Evolutionary conservation across 2,888 invertebrate genomes (phyloP), one percentile per base, ranked within the genome.

Genomic region (Melieria picta): DNA sequence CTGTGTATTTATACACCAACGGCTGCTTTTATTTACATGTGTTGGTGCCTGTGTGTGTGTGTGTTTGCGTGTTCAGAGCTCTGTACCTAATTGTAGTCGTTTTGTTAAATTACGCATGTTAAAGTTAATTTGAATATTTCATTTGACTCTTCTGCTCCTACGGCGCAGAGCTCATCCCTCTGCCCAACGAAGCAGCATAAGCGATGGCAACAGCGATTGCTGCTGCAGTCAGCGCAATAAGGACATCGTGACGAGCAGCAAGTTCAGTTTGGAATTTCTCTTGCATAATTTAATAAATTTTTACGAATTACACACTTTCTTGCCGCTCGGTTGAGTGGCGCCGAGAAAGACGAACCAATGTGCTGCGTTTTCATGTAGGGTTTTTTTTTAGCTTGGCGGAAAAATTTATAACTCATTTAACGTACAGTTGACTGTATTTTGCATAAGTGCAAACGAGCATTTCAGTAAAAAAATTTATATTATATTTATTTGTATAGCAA

Each of bases 31-130:
- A 60, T 43, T 3, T 11, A 43, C n/a, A 43, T 64, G 16, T 4
- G n/a, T 61, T n/a, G 47, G 61, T 61, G 9, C 45, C 11, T 50
- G 46, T 13, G 43, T 16, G 45, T 62, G 46, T 16, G 0, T 16
- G 43, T 58, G 10, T 55, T 48, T 13, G 10, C 46, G 4, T 57
- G 52, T 57, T 50, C 10, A 47, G 10, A 57, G 48, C 48, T 13
- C 57, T 47, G 45, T 16, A 13, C 50, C 61, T 66, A 66, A 62
- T 57, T 50, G 69, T 63, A 63, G 60, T 65, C 58, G 45, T 65
- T 70, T 65, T 13, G 70, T 65, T 65, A 65, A 70, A 70, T 70
- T 65, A 70, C 65, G 70, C 70, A 70, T 70, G 58, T 47, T 50
- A 61, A 70, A 64, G 52, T 70, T 65, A 65, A 60, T 70, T 70